These are phyloP conservation scores for Philypnodon macrostomus DNA, from an alignment of 2,797 vertebrate species.

Conservation along the genomic window DNA sequence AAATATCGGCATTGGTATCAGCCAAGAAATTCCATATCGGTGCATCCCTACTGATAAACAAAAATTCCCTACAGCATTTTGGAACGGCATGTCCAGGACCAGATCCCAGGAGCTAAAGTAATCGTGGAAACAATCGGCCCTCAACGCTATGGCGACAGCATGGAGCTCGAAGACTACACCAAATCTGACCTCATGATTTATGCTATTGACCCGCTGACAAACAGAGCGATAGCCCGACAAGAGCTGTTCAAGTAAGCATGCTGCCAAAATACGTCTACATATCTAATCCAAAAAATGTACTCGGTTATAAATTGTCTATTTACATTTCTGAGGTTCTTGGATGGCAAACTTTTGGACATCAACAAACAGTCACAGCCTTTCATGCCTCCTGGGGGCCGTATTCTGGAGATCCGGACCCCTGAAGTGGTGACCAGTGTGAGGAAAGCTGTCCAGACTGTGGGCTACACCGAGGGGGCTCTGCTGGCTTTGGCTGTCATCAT, in stretches of 20 bases:
- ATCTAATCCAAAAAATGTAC: neutral
- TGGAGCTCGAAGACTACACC: constrained; percentile 91
- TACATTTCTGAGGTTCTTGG: constrained; percentile 82
- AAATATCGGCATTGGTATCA: too few relatives aligned
- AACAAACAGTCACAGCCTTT: constrained; percentile 94
- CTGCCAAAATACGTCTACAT: neutral
- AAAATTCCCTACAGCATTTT: constrained; percentile 82
- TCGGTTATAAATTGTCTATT: neutral
- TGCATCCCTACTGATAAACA: too few relatives aligned
- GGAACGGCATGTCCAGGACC: constrained; percentile 92
- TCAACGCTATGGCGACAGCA: constrained; percentile 84
- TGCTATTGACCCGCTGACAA: constrained; percentile 93
- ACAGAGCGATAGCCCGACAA: constrained; percentile 89
- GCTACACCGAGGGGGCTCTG: constrained; percentile 93
- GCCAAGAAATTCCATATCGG: too few relatives aligned
- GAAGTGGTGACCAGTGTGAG: constrained; percentile 90
- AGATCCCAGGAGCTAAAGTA: constrained; percentile 91
- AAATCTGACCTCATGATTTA: constrained; percentile 96
- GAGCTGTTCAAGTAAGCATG: constrained; percentile 92
- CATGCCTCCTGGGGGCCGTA: constrained; percentile 90
- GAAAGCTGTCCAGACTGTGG: constrained; percentile 88
- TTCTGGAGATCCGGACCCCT: constrained; percentile 93
- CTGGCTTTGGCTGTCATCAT: constrained; percentile 94
- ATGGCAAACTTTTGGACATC: constrained; percentile 95
- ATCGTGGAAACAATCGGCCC: constrained; percentile 94